Evolutionary conservation across 2,797 vertebrate species (phyloP).

Genomic region (Spheniscus humboldti): DNA sequence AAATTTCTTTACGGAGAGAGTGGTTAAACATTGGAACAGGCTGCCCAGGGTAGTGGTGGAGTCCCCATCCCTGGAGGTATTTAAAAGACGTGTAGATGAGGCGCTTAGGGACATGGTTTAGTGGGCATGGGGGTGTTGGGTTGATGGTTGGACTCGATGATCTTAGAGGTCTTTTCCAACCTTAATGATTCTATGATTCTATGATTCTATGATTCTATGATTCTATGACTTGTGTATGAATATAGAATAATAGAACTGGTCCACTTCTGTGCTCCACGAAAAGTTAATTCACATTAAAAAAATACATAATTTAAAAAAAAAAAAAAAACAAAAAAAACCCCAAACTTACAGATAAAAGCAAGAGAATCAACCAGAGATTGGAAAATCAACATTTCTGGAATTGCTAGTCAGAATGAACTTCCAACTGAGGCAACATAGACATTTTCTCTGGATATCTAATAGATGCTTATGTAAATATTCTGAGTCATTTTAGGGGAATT

Average conservation of each 20-base stretch:
- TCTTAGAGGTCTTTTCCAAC: too few species aligned
- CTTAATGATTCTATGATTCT: too few species aligned
- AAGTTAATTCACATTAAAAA: neutral
- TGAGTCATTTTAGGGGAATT: neutral
- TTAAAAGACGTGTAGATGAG: too few species aligned
- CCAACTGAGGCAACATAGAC: neutral
- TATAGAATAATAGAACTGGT: neutral
- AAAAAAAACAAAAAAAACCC: neutral
- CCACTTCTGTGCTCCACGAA: neutral
- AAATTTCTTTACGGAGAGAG: too few species aligned
- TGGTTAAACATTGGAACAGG: too few species aligned
- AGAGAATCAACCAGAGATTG: neutral
- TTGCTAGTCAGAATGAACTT: neutral
- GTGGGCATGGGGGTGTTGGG: too few species aligned
- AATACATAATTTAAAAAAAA: neutral
- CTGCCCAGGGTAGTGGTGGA: too few species aligned
- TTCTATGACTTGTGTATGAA: neutral
- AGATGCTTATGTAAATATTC: neutral
- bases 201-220: too few species aligned
- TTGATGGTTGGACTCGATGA: too few species aligned
- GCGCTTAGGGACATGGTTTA: too few species aligned
- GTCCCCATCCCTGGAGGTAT: too few species aligned
- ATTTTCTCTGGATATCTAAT: neutral
- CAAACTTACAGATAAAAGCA: neutral
- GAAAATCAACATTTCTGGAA: neutral